Base-by-base conservation (phyloP, 2,888 invertebrate genomes). In the Zootermopsis nevadensis region DNA sequence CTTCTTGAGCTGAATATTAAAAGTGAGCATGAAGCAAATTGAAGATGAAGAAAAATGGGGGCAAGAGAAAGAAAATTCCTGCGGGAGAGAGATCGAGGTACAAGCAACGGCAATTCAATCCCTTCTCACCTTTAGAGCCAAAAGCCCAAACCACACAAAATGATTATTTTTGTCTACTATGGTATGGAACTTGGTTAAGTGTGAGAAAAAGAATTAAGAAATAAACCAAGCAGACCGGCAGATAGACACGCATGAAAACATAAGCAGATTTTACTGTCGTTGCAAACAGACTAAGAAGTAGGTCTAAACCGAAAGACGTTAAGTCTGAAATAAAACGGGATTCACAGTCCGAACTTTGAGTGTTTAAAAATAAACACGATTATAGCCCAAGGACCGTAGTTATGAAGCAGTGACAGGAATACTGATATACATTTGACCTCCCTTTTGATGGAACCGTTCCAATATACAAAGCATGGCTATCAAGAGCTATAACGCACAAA, bases 121-220 rank as follows among this genome's bases (percentile, higher is more conserved):
- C 72, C n/a, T 69, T 15, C 30, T 33, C 31, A 4, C 72, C 33
- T 72, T 31, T 19, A 22, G 19, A 4, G 33, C 15, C 12, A 33
- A 31, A 67, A 67, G 8, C 72, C 72, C 33, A 72, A 72, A 72
- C 72, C 72, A 72, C 72, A n/a, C 30, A 22, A 72, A 72, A 72
- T 72, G 72, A 72, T 72, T 33, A 72, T 35, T 69, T 72, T 33
- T 72, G 72, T 24, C 3, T 31, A 30, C 22, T 33, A 30, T 33
- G 27, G 33, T 33, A 69, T 69, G 33, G 60, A n/a, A 27, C n/a
- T 33, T 33, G 24, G 35, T 8, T n/a, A 74, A 74, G 1, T 72
- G 38, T 42, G 27, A 74, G 74, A 74, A 74, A 74, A 4, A 27
- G 27, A n/a, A 60, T 60, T n/a, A 27, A 60, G 60, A 60, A 27